phyloP scores from a whole-genome alignment of 2,888 invertebrate genomes.

The Brachynemurus nebulosus region DNA sequence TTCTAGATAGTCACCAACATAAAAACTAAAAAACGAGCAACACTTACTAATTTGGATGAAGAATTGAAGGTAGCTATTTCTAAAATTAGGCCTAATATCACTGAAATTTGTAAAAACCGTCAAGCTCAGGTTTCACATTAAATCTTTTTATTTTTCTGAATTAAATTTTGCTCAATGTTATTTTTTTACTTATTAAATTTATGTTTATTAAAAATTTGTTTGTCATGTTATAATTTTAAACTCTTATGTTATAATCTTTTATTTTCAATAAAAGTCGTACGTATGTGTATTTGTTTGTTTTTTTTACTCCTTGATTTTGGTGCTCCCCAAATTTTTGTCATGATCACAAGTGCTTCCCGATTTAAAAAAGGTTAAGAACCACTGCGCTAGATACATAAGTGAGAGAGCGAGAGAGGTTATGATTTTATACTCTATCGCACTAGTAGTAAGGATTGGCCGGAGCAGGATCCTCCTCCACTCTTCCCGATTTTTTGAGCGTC shows the following conservation, averaged over 20 bases:
- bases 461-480: too few relatives aligned
- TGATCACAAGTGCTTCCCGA: background rate
- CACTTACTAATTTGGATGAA: background rate
- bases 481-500: too few relatives aligned
- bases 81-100: background rate
- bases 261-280: too few relatives aligned
- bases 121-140: conserved; percentile 7
- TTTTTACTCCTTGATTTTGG: background rate
- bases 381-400: background rate
- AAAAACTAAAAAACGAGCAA: conserved; percentile 1
- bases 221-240: too few relatives aligned
- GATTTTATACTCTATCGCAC: too few relatives aligned
- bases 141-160: background rate
- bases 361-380: background rate
- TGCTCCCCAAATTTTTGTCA: background rate
- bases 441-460: too few relatives aligned
- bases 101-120: conserved; percentile 2
- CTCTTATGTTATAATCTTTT: too few relatives aligned
- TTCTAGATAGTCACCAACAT: background rate
- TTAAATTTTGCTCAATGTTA: too few relatives aligned
- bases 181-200: too few relatives aligned
- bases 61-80: background rate
- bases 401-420: too few relatives aligned
- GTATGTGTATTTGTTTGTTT: background rate
- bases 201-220: too few relatives aligned